Conservation (phyloP, 2,888 invertebrate species). For the Rhaphigaster nebulosa region DNA sequence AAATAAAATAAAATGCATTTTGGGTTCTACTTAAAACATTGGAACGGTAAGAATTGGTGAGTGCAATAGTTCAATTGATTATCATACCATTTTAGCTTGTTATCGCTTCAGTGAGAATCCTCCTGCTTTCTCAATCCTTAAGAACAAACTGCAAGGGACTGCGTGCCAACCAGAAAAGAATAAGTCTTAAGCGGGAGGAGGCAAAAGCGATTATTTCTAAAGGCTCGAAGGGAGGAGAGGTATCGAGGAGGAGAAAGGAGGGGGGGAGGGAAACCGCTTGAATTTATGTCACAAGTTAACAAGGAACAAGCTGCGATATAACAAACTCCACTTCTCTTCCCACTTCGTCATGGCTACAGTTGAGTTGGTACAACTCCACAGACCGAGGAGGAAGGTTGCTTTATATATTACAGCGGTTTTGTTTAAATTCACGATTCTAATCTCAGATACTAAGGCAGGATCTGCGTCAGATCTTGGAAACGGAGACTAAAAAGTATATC, state of each 20-base stretch:
- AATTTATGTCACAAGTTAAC: conserved; percentile 32
- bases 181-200: not conserved
- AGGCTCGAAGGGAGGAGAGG: not conserved
- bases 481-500: too few species aligned
- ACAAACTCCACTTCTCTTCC: not conserved
- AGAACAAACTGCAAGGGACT: too few species aligned
- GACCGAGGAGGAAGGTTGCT: not conserved
- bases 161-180: not conserved
- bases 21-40: too few species aligned
- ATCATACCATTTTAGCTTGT: too few species aligned
- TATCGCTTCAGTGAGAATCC: too few species aligned
- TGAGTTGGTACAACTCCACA: not conserved
- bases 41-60: too few species aligned
- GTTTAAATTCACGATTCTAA: too few species aligned
- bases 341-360: not conserved
- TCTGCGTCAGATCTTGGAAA: too few species aligned
- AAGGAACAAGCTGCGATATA: not conserved
- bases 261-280: not conserved
- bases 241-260: not conserved
- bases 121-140: too few species aligned
- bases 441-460: too few species aligned
- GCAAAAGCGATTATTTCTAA: not conserved
- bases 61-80: too few species aligned
- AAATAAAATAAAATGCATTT: too few species aligned
- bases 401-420: not conserved